phyloP scores from a whole-genome alignment of 2,113 vertebrate species.

The Oreocharis arfaki region DNA sequence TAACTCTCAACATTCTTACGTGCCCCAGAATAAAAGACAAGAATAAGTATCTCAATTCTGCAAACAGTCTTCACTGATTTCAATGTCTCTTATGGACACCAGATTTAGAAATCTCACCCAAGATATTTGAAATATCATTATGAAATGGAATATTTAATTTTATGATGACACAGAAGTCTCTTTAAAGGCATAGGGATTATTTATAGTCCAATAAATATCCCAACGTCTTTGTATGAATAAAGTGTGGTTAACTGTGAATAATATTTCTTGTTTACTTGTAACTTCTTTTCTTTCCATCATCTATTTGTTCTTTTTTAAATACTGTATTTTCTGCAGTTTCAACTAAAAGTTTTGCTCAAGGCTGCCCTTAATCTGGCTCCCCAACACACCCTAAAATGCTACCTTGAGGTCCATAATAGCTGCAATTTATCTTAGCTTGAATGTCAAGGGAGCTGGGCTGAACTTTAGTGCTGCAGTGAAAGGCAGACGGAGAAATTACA shows the following conservation, averaged over 20 bases:
- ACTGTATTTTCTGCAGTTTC: neutral
- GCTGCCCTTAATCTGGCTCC: neutral
- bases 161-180: neutral
- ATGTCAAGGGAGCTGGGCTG: neutral
- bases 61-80: neutral
- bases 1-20: neutral
- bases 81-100: neutral
- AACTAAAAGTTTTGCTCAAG: neutral
- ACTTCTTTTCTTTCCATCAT: neutral
- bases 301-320: neutral
- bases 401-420: neutral
- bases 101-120: neutral
- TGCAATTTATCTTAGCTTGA: conserved; percentile 1
- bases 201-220: neutral
- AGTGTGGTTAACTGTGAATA: neutral
- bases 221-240: neutral
- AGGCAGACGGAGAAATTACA: conserved; percentile 1
- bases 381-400: neutral
- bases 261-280: neutral
- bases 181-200: neutral
- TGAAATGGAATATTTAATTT: neutral
- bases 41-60: neutral
- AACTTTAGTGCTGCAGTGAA: neutral
- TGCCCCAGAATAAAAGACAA: neutral
- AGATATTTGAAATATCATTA: neutral